Conservation (phyloP, 2,797 vertebrate species). For the Darevskia mixta region DNA sequence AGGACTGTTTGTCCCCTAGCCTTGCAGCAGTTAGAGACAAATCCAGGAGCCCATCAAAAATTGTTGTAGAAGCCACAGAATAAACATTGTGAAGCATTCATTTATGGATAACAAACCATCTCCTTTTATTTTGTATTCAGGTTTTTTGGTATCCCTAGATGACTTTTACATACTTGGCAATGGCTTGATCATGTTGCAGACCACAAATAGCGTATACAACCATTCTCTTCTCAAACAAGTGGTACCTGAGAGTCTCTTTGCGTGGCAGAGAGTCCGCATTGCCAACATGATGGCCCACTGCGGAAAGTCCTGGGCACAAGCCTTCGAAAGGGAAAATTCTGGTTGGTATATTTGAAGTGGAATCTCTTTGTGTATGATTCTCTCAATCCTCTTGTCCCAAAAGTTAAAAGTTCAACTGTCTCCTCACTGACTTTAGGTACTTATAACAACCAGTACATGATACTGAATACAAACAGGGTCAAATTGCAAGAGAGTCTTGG, state of each 20-base stretch:
- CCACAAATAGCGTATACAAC: constrained; percentile 90
- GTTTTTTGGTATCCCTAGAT: constrained; percentile 90
- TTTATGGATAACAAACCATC: constrained; percentile 32
- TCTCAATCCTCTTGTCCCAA: background rate
- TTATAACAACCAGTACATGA: constrained; percentile 96
- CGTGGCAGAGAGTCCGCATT: constrained; percentile 93
- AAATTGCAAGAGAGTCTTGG: constrained; percentile 80
- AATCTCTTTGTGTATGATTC: constrained; percentile 5
- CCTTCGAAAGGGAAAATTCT: constrained; percentile 87
- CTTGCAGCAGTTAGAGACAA: too few relatives aligned
- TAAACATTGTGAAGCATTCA: constrained; percentile 1
- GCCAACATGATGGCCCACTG: constrained; percentile 87
- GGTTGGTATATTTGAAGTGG: constrained; percentile 76
- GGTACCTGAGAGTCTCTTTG: constrained; percentile 83
- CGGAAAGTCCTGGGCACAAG: constrained; percentile 87
- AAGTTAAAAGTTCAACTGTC: background rate
- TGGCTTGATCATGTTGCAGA: constrained; percentile 89
- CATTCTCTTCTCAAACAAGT: constrained; percentile 79
- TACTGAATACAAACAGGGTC: constrained; percentile 90
- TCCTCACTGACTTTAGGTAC: constrained; percentile 81
- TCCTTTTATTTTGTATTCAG: constrained; percentile 71
- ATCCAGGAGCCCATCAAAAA: too few relatives aligned
- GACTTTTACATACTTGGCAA: constrained; percentile 88
- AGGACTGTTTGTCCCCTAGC: too few relatives aligned
- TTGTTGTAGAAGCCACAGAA: background rate